Conservation (phyloP, 2,797 vertebrate genomes). For the Vespertilio murinus region DNA sequence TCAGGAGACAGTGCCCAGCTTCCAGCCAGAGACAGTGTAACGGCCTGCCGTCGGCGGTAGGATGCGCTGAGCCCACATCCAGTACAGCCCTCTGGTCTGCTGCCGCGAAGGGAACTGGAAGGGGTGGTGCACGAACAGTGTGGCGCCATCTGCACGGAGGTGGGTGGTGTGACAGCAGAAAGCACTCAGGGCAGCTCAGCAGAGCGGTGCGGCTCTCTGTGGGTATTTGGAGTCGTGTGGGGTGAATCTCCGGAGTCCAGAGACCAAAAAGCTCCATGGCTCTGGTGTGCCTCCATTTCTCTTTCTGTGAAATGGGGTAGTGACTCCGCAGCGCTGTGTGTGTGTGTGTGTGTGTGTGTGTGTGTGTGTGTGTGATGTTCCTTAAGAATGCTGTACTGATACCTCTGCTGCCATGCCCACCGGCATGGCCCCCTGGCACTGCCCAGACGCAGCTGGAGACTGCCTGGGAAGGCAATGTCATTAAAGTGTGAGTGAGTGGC, state of each 20-base stretch:
- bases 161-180: too few relatives aligned
- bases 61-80: too few relatives aligned
- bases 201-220: too few relatives aligned
- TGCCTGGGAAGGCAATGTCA: neutral
- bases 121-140: too few relatives aligned
- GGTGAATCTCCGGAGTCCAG: too few relatives aligned
- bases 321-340: neutral
- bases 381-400: slow-evolving; percentile 10
- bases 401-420: neutral
- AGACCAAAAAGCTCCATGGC: neutral
- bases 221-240: too few relatives aligned
- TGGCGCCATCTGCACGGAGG: too few relatives aligned
- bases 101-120: too few relatives aligned
- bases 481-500: neutral
- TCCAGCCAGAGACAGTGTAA: neutral
- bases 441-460: neutral
- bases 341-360: neutral
- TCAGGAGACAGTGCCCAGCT: neutral
- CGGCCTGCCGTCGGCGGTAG: neutral
- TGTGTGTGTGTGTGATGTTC: neutral
- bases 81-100: too few relatives aligned
- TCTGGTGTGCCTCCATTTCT: neutral
- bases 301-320: neutral
- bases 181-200: too few relatives aligned
- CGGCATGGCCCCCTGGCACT: neutral